Percentiles rank a stretch among this genome's conserved stretches.
These are phyloP conservation scores for Emmelina monodactyla DNA, from an alignment of 2,888 invertebrate genomes.

Conservation along the genomic window DNA sequence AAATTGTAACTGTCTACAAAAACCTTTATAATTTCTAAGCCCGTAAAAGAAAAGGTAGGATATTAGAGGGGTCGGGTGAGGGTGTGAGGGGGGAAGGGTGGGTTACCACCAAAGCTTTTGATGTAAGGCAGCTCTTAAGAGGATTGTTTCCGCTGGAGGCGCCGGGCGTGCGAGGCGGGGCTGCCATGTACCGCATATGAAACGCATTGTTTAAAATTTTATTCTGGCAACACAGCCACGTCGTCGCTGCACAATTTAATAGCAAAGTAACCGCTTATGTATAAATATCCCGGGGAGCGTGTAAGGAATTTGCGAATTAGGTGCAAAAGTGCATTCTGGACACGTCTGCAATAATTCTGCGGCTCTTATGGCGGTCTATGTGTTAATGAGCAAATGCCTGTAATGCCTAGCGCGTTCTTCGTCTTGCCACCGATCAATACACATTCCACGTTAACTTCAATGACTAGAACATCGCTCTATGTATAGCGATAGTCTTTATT, in stretches of 20 bases:
- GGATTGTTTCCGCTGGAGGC: background rate
- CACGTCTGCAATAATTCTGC: conserved; percentile 5
- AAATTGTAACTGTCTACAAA: conserved; percentile 17
- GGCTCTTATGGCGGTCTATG: conserved; percentile 22
- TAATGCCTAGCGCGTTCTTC: background rate
- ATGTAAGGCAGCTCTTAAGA: conserved; percentile 1
- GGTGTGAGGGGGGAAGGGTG: background rate
- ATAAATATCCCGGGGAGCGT: conserved; percentile 25
- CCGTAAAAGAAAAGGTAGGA: conserved; percentile 8
- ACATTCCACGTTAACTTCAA: background rate
- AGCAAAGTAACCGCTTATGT: conserved; percentile 27
- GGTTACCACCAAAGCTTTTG: background rate
- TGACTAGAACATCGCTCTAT: background rate
- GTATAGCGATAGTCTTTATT: too few relatives aligned
- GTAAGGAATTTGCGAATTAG: conserved; percentile 26
- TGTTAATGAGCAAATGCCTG: conserved; percentile 25
- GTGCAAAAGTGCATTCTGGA: background rate
- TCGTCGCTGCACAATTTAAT: conserved; percentile 38
- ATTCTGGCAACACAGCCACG: conserved; percentile 25
- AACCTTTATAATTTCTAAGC: conserved; percentile 17
- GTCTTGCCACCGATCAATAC: background rate
- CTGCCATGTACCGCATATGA: conserved; percentile 14
- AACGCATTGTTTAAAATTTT: conserved; percentile 30
- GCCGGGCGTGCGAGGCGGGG: background rate
- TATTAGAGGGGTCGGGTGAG: conserved; percentile 1